These are phyloP conservation scores for Psilopsiagon aurifrons DNA, from an alignment of 2,113 vertebrate species.

Conservation along the genomic window DNA sequence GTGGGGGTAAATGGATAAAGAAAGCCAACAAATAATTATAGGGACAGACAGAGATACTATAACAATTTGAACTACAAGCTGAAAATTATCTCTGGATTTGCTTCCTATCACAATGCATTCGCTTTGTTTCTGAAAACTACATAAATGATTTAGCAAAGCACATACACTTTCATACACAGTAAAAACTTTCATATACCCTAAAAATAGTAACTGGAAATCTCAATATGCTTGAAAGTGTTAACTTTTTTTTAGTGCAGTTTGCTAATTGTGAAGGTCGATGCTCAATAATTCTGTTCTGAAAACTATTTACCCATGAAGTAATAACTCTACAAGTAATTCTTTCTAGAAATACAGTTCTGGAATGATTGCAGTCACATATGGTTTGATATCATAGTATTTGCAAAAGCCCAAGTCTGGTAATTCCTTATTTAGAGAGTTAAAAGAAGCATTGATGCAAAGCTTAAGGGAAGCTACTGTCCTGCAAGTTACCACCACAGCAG, in stretches of 20 bases:
- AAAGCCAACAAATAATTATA: background rate
- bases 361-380: background rate
- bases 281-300: background rate
- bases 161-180: background rate
- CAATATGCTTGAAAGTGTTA: background rate
- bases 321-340: background rate
- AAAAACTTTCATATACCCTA: background rate
- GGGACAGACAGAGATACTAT: background rate
- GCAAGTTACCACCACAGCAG: background rate
- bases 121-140: background rate
- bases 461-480: background rate
- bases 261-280: background rate
- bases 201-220: background rate
- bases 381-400: background rate
- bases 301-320: background rate
- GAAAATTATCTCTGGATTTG: background rate
- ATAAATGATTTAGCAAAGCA: background rate
- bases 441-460: background rate
- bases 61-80: background rate
- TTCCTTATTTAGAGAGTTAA: background rate
- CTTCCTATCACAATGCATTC: background rate
- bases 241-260: background rate
- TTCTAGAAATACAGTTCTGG: background rate
- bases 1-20: background rate
- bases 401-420: background rate